Evolutionary conservation across 2,888 invertebrate species (phyloP).

Genomic region (Lamproptera curius): DNA sequence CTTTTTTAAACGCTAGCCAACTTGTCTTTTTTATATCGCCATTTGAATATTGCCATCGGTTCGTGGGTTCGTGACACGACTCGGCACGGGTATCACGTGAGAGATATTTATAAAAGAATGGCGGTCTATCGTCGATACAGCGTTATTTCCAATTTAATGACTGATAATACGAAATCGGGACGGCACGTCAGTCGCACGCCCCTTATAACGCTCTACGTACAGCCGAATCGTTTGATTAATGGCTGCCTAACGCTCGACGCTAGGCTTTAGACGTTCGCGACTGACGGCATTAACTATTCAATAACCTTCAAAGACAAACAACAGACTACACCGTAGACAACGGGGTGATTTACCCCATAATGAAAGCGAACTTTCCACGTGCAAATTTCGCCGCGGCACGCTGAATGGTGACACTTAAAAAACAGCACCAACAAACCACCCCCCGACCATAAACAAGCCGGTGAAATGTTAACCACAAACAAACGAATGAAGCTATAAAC

Average conservation of each 20-base stretch:
- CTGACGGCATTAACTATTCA: conserved; percentile 1
- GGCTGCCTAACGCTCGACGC: conserved; percentile 21
- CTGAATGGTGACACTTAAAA: conserved; percentile 50
- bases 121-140: conserved; percentile 71
- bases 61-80: conserved; percentile 73
- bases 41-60: conserved; percentile 77
- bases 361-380: conserved; percentile 16
- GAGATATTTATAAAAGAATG: conserved; percentile 77
- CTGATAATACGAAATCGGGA: conserved; percentile 72
- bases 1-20: conserved; percentile 77
- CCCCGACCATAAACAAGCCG: conserved; percentile 63
- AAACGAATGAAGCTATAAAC: conserved; percentile 68
- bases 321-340: conserved; percentile 5
- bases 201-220: conserved; percentile 52
- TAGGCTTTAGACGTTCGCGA: not conserved
- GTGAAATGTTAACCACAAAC: conserved; percentile 73
- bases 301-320: conserved; percentile 1
- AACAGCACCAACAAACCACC: conserved; percentile 58
- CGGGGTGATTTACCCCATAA: conserved; percentile 5
- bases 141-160: conserved; percentile 78
- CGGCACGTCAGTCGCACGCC: conserved; percentile 60
- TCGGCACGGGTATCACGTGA: conserved; percentile 75
- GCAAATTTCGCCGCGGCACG: conserved; percentile 25
- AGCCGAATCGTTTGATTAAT: conserved; percentile 40
- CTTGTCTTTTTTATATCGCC: conserved; percentile 77